Percentiles rank a stretch among this genome's conserved stretches.
phyloP scores from a whole-genome alignment of 2,797 vertebrate genomes.

The Gorsachius magnificus region DNA sequence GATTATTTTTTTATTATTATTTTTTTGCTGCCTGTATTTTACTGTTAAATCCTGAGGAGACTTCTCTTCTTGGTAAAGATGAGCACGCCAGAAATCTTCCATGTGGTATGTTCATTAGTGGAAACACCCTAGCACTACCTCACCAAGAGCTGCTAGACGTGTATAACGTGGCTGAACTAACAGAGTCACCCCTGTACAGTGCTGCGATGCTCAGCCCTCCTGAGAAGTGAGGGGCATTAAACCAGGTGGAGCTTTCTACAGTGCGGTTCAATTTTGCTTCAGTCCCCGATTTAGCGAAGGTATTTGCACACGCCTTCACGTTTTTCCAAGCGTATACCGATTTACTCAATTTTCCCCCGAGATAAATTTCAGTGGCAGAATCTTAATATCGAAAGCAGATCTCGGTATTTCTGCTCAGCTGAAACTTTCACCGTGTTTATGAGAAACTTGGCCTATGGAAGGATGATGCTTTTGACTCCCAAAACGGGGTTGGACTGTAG shows the following conservation, averaged over 20 bases:
- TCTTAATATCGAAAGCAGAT: neutral
- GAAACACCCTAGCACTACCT: neutral
- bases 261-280: neutral
- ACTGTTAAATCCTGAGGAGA: neutral
- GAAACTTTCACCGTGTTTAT: accelerated
- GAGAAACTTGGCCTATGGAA: neutral
- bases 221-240: neutral
- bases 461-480: neutral
- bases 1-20: neutral
- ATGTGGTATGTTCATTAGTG: neutral
- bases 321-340: neutral
- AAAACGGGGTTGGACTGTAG: neutral
- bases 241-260: neutral
- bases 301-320: accelerated
- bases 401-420: neutral
- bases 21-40: neutral
- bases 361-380: neutral
- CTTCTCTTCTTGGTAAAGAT: neutral
- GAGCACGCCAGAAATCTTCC: neutral
- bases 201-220: neutral
- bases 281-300: neutral
- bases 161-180: neutral
- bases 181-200: neutral
- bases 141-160: neutral
- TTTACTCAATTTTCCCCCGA: accelerated